phyloP scores from a whole-genome alignment of 2,888 invertebrate genomes.

The Drosophila barbarae region DNA sequence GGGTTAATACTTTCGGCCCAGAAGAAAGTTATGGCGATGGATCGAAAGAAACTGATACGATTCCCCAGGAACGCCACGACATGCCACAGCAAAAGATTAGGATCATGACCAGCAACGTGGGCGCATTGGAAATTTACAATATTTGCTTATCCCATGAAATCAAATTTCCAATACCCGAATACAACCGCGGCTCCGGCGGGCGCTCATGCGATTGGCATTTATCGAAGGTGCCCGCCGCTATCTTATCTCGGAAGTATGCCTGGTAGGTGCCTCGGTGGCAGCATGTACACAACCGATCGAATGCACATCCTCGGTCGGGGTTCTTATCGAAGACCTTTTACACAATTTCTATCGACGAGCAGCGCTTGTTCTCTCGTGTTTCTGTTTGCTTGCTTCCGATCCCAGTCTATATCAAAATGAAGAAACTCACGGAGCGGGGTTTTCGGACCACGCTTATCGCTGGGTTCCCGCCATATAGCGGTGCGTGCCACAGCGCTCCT shows the following conservation, averaged over 20 bases:
- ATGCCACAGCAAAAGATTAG: constrained; percentile 6
- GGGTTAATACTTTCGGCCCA: constrained; percentile 44
- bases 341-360: constrained; percentile 52
- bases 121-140: constrained; percentile 49
- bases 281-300: constrained; percentile 59
- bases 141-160: constrained; percentile 70
- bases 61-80: background rate
- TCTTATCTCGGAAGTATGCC: constrained; percentile 58
- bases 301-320: constrained; percentile 42
- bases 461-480: background rate
- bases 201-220: constrained; percentile 56
- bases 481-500: background rate
- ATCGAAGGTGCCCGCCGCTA: constrained; percentile 62
- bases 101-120: constrained; percentile 11
- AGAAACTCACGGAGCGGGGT: background rate
- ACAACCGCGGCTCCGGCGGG: background rate
- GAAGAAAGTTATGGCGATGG: background rate
- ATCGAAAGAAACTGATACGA: background rate
- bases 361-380: constrained; percentile 4
- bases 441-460: constrained; percentile 33
- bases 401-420: constrained; percentile 30
- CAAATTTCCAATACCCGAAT: constrained; percentile 19
- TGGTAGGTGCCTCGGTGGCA: constrained; percentile 66
- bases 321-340: constrained; percentile 68
- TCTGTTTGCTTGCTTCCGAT: constrained; percentile 45